These are phyloP conservation scores for Paracentrotus lividus DNA, from an alignment of 53 echinoderm and acorn worm genomes.

Conservation along the genomic window DNA sequence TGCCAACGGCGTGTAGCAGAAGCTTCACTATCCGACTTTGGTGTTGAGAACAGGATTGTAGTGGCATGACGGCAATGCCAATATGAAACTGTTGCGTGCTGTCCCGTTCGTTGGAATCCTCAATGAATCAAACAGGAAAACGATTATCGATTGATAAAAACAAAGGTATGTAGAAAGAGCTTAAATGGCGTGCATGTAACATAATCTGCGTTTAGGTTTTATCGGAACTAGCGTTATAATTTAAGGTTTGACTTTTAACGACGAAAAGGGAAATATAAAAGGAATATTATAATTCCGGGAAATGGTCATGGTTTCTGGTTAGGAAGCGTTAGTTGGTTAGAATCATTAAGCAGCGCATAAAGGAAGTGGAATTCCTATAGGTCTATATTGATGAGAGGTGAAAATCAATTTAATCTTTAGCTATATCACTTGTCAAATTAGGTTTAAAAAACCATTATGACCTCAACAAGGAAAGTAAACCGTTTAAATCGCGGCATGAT, in stretches of 20 bases:
- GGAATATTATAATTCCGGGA: neutral
- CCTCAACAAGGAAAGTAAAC: no score
- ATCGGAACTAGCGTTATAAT: neutral
- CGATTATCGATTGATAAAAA: neutral
- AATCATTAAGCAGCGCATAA: no score
- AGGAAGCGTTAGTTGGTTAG: neutral
- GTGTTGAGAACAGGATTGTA: neutral
- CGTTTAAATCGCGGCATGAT: no score
- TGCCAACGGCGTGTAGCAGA: neutral
- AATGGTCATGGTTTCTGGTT: neutral
- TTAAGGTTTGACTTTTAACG: no score
- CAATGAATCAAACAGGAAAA: neutral
- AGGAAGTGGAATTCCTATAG: no score
- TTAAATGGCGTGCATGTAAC: neutral
- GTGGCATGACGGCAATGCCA: neutral
- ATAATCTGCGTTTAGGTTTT: neutral
- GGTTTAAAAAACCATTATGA: no score
- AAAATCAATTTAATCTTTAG: no score
- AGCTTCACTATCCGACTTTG: constrained; percentile 54
- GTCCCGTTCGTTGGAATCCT: neutral
- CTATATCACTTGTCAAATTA: no score
- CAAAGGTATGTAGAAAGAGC: neutral
- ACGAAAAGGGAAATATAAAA: neutral
- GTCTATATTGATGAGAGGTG: no score
- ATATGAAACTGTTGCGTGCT: neutral